Base-by-base conservation (phyloP, 2,888 invertebrate species). In the Eugnorisma glareosa region DNA sequence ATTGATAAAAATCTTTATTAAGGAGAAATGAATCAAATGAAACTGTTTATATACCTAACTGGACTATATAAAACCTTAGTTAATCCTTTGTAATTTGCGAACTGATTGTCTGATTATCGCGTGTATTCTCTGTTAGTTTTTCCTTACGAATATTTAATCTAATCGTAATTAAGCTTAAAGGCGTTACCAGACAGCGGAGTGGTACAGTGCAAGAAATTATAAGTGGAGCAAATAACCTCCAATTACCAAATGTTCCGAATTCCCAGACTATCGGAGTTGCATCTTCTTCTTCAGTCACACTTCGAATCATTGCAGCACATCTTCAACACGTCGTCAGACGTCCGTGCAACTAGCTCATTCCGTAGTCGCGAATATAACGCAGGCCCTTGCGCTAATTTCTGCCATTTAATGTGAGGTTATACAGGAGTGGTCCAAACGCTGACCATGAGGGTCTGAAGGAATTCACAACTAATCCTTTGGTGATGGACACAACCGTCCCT, bases 11-110 rank as follows among this genome's bases (percentile, higher is more conserved):
- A 57, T 28, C n/a, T 28, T 28, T 57, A 57, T 28, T 0, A 28
- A 0, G 15, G n/a, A 57, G n/a, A 15, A 57, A 28, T 28, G 7
- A 15, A 28, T 57, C 15, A 28, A 15, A 57, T 35, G 24, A n/a
- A 15, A n/a, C n/a, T n/a, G 54, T 79, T 48, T 78, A 66, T 61
- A 67, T 64, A 67, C 75, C 63, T 31, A 63, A 63, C 24, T 37
- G 37, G 63, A 63, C 35, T 48, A 57, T 48, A 57, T 21, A 67
- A 43, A 57, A 74, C 59, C 59, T 43, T 43, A 67, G n/a, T 37
- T 71, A 45, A 61, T 59, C 35, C n/a, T 54, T 48, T 67, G 18
- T 64, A 72, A 72, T 45, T 28, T 24, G 6, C 7, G 24, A 45
- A 28, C 24, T 40, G 37, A 75, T 63, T 72, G 37, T 24, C 24